These are phyloP conservation scores for Alces alces DNA, from an alignment of 2,113 vertebrate species.

Conservation along the genomic window DNA sequence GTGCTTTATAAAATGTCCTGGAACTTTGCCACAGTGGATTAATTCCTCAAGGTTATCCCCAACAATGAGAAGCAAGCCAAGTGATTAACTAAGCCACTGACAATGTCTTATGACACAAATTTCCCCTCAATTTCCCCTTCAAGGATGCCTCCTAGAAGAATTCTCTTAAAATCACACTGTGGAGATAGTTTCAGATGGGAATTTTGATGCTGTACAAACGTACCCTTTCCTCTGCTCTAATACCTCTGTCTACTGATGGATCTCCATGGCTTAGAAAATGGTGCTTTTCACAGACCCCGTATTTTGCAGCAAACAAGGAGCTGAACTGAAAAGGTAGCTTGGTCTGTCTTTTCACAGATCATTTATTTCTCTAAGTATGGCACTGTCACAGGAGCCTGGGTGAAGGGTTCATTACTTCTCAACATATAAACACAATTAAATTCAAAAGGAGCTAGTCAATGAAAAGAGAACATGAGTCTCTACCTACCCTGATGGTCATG, in stretches of 20 bases:
- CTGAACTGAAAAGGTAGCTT: background rate
- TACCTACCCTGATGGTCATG: background rate
- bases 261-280: background rate
- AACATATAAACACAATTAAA: background rate
- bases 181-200: background rate
- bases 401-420: background rate
- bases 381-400: background rate
- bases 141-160: background rate
- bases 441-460: background rate
- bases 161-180: background rate
- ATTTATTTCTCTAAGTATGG: background rate
- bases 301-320: background rate
- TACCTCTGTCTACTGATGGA: background rate
- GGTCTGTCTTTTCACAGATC: background rate
- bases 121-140: constrained; percentile 7
- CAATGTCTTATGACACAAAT: background rate
- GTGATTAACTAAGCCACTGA: constrained; percentile 42
- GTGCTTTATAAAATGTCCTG: background rate
- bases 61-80: constrained; percentile 42
- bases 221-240: background rate
- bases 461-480: background rate
- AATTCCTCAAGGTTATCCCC: constrained; percentile 44
- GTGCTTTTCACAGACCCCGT: background rate
- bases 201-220: background rate
- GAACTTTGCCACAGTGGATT: constrained; percentile 5